These are phyloP conservation scores for Sarcoramphus papa DNA, from an alignment of 2,797 vertebrate genomes.

Conservation along the genomic window DNA sequence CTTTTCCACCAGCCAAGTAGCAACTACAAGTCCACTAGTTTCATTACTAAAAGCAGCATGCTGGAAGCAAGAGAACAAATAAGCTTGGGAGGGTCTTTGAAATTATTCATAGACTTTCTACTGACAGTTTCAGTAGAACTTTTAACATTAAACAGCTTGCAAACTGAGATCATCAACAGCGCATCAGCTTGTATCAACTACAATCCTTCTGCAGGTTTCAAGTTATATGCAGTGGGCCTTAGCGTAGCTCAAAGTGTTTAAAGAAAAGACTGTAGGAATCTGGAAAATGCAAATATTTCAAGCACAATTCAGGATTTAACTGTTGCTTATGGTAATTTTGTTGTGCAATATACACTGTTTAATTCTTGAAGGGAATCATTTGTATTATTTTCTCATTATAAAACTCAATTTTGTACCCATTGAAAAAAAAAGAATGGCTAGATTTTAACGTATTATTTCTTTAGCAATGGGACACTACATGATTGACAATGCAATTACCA, in stretches of 20 bases:
- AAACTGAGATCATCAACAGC: slow-evolving; percentile 30
- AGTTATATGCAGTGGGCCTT: neutral
- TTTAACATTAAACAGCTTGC: slow-evolving; percentile 37
- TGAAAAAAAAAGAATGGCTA: slow-evolving; percentile 2
- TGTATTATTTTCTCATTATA: slow-evolving; percentile 30
- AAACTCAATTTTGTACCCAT: neutral
- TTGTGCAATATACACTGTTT: neutral
- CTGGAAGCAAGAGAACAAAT: neutral
- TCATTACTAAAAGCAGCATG: neutral
- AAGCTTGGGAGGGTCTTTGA: slow-evolving; percentile 9
- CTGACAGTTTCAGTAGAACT: slow-evolving; percentile 21
- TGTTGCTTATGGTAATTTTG: neutral
- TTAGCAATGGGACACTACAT: slow-evolving; percentile 70
- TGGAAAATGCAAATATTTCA: slow-evolving; percentile 2
- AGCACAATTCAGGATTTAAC: neutral
- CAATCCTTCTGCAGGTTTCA: slow-evolving; percentile 15
- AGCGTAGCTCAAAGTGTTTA: neutral
- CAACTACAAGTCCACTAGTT: neutral
- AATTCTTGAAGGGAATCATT: neutral
- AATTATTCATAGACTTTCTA: slow-evolving; percentile 26
- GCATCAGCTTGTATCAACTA: neutral
- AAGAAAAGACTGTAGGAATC: neutral
- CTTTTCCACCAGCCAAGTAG: neutral
- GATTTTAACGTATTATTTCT: slow-evolving; percentile 44
- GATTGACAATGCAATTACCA: slow-evolving; percentile 89